Conservation (phyloP, 2,113 vertebrate species). For the Potamarius usumacintae region DNA sequence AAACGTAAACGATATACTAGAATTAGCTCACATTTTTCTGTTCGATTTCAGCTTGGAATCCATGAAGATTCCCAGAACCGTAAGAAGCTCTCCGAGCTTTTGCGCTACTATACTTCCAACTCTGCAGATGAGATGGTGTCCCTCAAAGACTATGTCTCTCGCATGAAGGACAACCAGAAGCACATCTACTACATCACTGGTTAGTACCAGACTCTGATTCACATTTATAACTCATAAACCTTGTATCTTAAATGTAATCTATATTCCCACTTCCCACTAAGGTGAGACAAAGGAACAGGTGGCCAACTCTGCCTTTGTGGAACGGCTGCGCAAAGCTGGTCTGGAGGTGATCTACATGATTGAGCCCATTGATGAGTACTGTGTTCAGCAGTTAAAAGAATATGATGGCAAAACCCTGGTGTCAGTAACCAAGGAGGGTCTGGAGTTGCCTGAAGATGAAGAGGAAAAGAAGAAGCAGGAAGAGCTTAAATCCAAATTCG, state of each 20-base stretch:
- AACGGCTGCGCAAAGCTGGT: slow-evolving; percentile 76
- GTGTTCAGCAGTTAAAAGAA: slow-evolving; percentile 81
- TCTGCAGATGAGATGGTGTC: slow-evolving; percentile 96
- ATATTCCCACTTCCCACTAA: slow-evolving; percentile 42
- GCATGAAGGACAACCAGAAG: slow-evolving; percentile 98
- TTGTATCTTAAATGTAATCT: slow-evolving; percentile 1
- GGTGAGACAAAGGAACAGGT: slow-evolving; percentile 81
- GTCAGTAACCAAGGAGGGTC: slow-evolving; percentile 80
- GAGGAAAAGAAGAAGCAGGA: slow-evolving; percentile 78
- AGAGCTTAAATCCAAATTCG: slow-evolving; percentile 75
- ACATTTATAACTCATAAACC: background rate
- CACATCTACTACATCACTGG: slow-evolving; percentile 98
- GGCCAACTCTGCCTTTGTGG: slow-evolving; percentile 79
- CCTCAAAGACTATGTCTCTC: slow-evolving; percentile 91
- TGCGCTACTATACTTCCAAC: slow-evolving; percentile 90
- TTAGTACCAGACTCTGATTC: slow-evolving; percentile 47
- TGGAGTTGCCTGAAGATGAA: slow-evolving; percentile 80
- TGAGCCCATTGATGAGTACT: slow-evolving; percentile 82
- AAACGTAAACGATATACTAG: background rate
- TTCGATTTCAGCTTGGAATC: slow-evolving; percentile 85
- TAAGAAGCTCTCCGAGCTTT: slow-evolving; percentile 89
- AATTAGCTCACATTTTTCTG: background rate
- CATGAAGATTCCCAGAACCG: slow-evolving; percentile 96
- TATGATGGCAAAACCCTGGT: slow-evolving; percentile 78
- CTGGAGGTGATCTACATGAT: slow-evolving; percentile 83